Conservation (phyloP, 2,797 vertebrate genomes). For the Crossoptilon crossoptilon region DNA sequence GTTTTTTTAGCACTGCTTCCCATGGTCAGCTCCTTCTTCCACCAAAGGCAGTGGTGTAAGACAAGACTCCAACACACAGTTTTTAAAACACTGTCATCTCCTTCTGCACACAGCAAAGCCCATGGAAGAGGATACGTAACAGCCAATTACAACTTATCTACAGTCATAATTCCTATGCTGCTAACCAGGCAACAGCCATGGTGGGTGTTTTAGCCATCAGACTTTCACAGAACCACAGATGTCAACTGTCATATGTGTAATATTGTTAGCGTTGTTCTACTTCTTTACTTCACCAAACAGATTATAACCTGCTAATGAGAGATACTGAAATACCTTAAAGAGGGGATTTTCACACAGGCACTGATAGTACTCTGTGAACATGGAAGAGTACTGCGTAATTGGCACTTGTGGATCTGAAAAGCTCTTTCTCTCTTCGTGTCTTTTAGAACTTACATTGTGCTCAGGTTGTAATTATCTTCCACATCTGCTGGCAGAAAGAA, state of each 20-base stretch:
- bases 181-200: background rate
- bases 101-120: background rate
- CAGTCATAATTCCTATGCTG: background rate
- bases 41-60: background rate
- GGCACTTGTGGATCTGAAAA: constrained; percentile 49
- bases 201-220: background rate
- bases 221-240: background rate
- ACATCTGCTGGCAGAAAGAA: constrained; percentile 30
- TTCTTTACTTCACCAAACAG: constrained; percentile 3
- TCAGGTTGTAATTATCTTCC: constrained; percentile 42
- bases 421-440: constrained; percentile 4
- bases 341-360: background rate
- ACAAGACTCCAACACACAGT: background rate
- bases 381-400: constrained; percentile 16
- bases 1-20: background rate
- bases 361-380: background rate
- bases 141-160: background rate
- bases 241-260: background rate
- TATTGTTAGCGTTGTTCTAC: background rate
- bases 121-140: background rate
- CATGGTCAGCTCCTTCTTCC: background rate
- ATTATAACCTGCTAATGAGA: background rate
- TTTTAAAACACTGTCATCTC: background rate
- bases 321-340: background rate
- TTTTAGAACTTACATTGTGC: constrained; percentile 34